phyloP scores from a whole-genome alignment of 2,797 vertebrate species.

The Lacerta agilis region DNA sequence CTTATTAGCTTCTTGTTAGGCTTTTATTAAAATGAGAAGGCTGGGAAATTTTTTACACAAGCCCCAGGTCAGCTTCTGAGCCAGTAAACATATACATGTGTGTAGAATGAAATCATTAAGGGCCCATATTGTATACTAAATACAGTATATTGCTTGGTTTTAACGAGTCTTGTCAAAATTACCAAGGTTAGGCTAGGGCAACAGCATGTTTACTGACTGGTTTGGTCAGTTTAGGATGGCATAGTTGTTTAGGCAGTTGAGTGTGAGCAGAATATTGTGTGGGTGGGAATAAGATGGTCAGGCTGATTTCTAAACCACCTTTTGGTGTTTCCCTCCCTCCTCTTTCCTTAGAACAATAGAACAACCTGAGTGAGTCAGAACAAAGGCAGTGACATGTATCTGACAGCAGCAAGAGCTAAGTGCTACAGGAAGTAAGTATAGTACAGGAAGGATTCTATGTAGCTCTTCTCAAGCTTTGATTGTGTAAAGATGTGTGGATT shows the following conservation, averaged over 20 bases:
- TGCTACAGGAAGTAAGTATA: neutral
- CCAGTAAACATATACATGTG: constrained; percentile 35
- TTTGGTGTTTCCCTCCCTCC: neutral
- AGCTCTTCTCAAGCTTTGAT: neutral
- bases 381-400: neutral
- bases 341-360: neutral
- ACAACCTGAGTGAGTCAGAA: neutral
- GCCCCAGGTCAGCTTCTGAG: neutral
- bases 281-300: neutral
- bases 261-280: neutral
- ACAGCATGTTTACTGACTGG: constrained; percentile 29
- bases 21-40: neutral
- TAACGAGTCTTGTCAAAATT: constrained; percentile 39
- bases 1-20: neutral
- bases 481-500: neutral
- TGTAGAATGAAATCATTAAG: constrained; percentile 39
- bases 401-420: neutral
- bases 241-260: neutral
- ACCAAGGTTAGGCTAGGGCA: constrained; percentile 20
- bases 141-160: constrained; percentile 11
- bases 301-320: neutral
- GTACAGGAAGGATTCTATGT: neutral
- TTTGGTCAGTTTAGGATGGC: neutral
- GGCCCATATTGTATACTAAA: neutral
- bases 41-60: constrained; percentile 15